A percentile compares a stretch with the other conserved stretches of the same genome.
phyloP scores from a whole-genome alignment of 2,113 vertebrate genomes.

The Phasianus colchicus region DNA sequence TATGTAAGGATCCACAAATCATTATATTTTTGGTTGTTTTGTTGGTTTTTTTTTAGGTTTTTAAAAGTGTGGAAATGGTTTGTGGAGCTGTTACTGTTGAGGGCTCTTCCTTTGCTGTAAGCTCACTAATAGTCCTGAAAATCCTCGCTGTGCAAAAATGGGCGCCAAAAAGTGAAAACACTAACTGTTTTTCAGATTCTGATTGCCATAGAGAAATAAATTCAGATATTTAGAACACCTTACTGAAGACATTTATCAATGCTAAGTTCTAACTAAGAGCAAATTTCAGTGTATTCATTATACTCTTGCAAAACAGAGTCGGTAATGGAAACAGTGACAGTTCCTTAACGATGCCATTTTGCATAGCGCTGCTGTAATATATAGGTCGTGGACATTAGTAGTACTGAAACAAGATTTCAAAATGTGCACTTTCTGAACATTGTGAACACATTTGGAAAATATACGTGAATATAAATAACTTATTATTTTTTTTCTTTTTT shows the following conservation, averaged over 20 bases:
- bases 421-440: conserved; percentile 44
- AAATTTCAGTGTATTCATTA: background rate
- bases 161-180: conserved; percentile 28
- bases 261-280: background rate
- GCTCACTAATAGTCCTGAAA: conserved; percentile 18
- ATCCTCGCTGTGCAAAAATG: background rate
- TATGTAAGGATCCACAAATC: conserved; percentile 24
- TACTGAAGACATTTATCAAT: background rate
- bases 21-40: background rate
- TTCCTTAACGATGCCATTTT: background rate
- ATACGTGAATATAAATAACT: background rate
- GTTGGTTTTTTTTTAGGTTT: background rate
- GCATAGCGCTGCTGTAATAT: background rate
- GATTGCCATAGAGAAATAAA: conserved; percentile 5
- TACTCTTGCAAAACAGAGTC: background rate
- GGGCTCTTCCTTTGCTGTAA: conserved; percentile 17
- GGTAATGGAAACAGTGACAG: background rate
- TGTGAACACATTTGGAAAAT: conserved; percentile 6
- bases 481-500: background rate
- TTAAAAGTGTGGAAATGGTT: background rate
- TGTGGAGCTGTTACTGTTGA: conserved; percentile 24
- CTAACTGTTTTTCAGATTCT: conserved; percentile 31
- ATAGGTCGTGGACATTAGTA: conserved; percentile 22
- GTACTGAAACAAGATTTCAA: conserved; percentile 23
- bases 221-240: conserved; percentile 22